These are phyloP conservation scores for Eufriesea mexicana DNA, from an alignment of 1,140 invertebrate species.

Conservation along the genomic window DNA sequence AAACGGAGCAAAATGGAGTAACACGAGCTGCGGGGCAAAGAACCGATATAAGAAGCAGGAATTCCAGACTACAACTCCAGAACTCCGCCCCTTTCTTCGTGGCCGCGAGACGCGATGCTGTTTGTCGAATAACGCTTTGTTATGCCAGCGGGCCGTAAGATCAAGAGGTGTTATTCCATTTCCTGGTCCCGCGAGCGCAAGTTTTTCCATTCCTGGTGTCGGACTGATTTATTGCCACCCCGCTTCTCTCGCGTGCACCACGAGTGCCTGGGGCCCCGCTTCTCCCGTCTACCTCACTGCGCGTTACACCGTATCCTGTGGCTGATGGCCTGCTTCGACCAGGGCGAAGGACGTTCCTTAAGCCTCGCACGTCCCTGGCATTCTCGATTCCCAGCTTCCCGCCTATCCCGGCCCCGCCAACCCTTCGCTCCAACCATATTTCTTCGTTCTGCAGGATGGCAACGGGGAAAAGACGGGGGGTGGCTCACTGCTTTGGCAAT, in stretches of 20 bases:
- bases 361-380: conserved; percentile 66
- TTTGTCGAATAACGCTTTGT: conserved; percentile 28
- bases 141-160: not conserved
- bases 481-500: too few species aligned
- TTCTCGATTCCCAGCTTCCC: conserved; percentile 67
- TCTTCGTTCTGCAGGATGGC: conserved; percentile 33
- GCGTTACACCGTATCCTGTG: conserved; percentile 53
- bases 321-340: conserved; percentile 67
- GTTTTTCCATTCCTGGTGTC: conserved; percentile 65
- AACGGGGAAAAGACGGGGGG: not conserved
- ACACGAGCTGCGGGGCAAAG: not conserved
- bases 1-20: not conserved
- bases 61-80: not conserved
- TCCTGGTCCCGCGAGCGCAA: conserved; percentile 37
- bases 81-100: not conserved
- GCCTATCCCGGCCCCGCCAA: conserved; percentile 5
- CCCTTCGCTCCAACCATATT: conserved; percentile 38
- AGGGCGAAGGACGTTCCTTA: conserved; percentile 63
- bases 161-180: conserved; percentile 61
- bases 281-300: conserved; percentile 25
- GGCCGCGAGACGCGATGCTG: not conserved
- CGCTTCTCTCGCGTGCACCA: conserved; percentile 46
- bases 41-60: not conserved
- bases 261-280: conserved; percentile 29
- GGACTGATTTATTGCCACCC: conserved; percentile 70